These are phyloP conservation scores for Mus musculus DNA, from an alignment of 2,113 vertebrate genomes.

Conservation along the genomic window GRCm39 chr11:38722001-38722500, in stretches of 20 bases:
- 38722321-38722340: background rate
- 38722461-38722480: background rate
- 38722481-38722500: background rate
- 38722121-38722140: background rate
- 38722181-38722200: background rate
- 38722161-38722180: background rate
- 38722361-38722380: background rate
- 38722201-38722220: background rate
- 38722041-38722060: background rate
- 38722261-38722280: background rate
- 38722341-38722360: background rate
- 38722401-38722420: background rate
- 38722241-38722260: background rate
- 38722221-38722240: background rate
- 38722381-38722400: background rate
- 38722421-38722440: background rate
- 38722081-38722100: background rate
- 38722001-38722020: background rate
- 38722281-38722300: background rate
- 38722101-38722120: background rate
- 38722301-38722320: background rate
- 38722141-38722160: background rate
- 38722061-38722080: background rate
- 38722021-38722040: background rate
- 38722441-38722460: background rate